Base-by-base conservation (phyloP, 2,797 vertebrate species). In the Euphonia xanthogaster region DNA sequence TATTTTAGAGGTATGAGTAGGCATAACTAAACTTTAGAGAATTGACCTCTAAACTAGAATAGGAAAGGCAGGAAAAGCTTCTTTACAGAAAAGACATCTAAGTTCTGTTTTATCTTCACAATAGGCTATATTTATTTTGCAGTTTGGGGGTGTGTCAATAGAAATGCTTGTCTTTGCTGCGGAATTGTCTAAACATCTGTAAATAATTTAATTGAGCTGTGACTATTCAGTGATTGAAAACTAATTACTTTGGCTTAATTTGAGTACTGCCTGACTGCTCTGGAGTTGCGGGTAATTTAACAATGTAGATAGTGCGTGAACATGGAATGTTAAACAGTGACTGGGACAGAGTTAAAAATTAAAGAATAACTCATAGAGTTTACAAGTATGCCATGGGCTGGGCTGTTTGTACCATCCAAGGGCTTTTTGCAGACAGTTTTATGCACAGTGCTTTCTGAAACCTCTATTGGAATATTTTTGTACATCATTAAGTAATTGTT, bases 171-270 rank as follows among this genome's bases (percentile, higher is more conserved):
- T 71, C 73, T 95, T 95, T 94, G 45, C 57, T 81, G 57, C 73
- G 81, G 86, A 90, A 66, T 91, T 89, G 86, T 92, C 77, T 93
- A 62, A 67, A 82, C 97, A 92, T 97, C 96, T 97, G 96, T 98
- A 98, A 98, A 98, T 97, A 97, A 97, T 95, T 97, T 98, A 98
- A 98, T 97, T 97, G 97, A 98, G 97, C 95, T 98, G 97, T 97
- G 98, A 97, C 96, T 97, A 97, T 97, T 97, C 97, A 97, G 95
- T 96, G 97, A 97, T 97, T 97, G 98, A 97, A 98, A 98, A 95
- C 96, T 97, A 97, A 98, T 98, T 97, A 97, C 93, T 98, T 96
- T 96, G 86, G 83, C 95, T 98, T 98, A 97, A 98, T 98, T 97
- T 98, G 96, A 97, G 96, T 94, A 79, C 95, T 97, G 97, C 97